A percentile compares a stretch with the other conserved stretches of the same genome.
phyloP scores from a whole-genome alignment of 1,140 invertebrate species.

The Bicyclus anynana region DNA sequence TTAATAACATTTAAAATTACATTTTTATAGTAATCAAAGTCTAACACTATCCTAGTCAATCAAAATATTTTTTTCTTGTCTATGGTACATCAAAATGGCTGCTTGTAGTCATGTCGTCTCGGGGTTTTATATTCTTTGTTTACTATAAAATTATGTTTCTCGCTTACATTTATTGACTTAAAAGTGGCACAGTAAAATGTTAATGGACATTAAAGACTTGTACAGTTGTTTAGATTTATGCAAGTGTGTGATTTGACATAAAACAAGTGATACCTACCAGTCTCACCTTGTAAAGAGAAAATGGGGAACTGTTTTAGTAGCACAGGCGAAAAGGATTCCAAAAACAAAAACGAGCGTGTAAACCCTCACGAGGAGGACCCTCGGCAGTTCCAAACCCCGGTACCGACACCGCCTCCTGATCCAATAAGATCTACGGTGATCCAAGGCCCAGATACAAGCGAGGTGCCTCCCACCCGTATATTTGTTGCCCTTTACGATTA shows the following conservation, averaged over 20 bases:
- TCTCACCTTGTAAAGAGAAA: conserved; percentile 76
- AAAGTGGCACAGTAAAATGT: conserved; percentile 71
- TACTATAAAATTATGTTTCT: conserved; percentile 66
- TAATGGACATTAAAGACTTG: conserved; percentile 61
- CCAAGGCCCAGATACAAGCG: conserved; percentile 69
- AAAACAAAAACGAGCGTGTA: conserved; percentile 80
- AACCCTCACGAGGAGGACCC: conserved; percentile 81
- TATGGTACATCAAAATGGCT: conserved; percentile 70
- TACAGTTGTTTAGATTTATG: conserved; percentile 56
- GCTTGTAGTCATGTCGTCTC: conserved; percentile 62
- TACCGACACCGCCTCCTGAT: conserved; percentile 82
- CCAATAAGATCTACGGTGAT: conserved; percentile 78
- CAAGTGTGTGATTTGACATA: conserved; percentile 74
- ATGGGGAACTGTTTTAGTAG: conserved; percentile 87
- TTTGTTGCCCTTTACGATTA: conserved; percentile 99
- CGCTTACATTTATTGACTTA: conserved; percentile 57
- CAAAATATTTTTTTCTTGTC: conserved; percentile 33
- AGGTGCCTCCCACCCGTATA: conserved; percentile 86
- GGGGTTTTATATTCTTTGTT: conserved; percentile 72
- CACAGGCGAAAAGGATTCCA: conserved; percentile 80
- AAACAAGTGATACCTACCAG: conserved; percentile 68
- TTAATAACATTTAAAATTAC: background rate
- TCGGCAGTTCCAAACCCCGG: conserved; percentile 79
- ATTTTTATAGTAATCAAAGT: background rate
- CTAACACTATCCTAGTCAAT: conserved; percentile 1